phyloP scores from a whole-genome alignment of 2,888 invertebrate species.

The Ligdia adustata region DNA sequence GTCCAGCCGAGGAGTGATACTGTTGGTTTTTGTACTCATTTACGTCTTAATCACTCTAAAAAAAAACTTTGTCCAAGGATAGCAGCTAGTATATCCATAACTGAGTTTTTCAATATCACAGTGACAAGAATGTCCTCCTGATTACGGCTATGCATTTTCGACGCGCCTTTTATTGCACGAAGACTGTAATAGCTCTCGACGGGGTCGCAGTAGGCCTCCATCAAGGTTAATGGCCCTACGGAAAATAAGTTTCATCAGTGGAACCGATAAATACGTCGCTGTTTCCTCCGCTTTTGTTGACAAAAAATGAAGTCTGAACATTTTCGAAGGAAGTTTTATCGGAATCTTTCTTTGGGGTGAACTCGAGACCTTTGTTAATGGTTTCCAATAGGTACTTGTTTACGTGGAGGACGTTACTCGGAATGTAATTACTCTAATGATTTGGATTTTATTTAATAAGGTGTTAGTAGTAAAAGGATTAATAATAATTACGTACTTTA shows the following conservation, averaged over 20 bases:
- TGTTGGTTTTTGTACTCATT: too few relatives aligned
- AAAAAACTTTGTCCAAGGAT: too few relatives aligned
- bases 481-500: too few relatives aligned
- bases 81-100: too few relatives aligned
- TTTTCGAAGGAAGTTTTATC: conserved; percentile 18
- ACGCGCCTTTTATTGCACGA: too few relatives aligned
- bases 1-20: too few relatives aligned
- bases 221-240: conserved; percentile 53
- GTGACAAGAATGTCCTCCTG: too few relatives aligned
- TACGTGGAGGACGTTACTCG: too few relatives aligned
- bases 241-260: conserved; percentile 48
- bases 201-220: conserved; percentile 45
- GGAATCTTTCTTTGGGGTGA: conserved; percentile 8
- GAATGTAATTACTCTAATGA: conserved; percentile 4
- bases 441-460: not conserved
- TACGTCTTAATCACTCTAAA: too few relatives aligned
- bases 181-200: conserved; percentile 40
- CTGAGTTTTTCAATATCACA: too few relatives aligned
- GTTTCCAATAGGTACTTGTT: conserved; percentile 20
- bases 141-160: too few relatives aligned
- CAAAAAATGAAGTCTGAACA: conserved; percentile 29
- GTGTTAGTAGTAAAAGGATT: too few relatives aligned
- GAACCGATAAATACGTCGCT: conserved; percentile 39
- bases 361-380: conserved; percentile 17
- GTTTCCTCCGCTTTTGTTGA: conserved; percentile 27